Evolutionary conservation across 92 coral and sea anemone species (phyloP), one percentile per base, ranked within the genome.

Genomic region (Porites divaricata): DNA sequence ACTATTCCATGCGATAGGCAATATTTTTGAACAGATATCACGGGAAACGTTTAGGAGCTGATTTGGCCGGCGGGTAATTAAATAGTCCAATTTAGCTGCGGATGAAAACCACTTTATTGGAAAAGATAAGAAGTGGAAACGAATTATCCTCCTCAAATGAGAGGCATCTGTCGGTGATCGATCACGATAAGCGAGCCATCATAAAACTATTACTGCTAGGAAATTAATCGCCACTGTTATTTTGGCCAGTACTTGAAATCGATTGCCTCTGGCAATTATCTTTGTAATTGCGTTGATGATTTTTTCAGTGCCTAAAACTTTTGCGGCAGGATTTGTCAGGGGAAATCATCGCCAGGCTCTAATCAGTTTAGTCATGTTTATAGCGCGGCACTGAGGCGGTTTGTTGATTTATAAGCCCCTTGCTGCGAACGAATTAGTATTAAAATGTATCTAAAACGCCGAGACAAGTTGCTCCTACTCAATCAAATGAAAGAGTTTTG

Each of bases 11-110:
- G 50, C 50, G 50, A 75, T 51, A 63, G 63, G 19, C 56, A 71
- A 52, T 72, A 81, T 86, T 81, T 76, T 74, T 85, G 82, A 69
- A 84, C 45, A 35, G 45, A 35, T 35, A 77, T 86, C 80, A 85
- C 81, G 72, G 76, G 63, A 70, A 53, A 64, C 35, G 51, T 63
- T 76, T 84, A 79, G 77, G 92, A 57, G 85, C 62, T 77, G 84
- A 92, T 89, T 87, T 72, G 79, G 78, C 77, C 78, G 78, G 71
- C 81, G 78, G 93, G 74, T 88, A 94, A 94, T 92, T 92, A 94
- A 94, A 92, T 88, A 74, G 85, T 83, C 86, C 95, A 89, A 87
- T 94, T 89, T 91, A 66, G 90, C n/a, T 70, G 62, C 63, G 76
- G 93, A 86, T 83, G 89, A 82, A 84, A 76, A 72, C 77, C 88